Conservation (phyloP, 1,140 invertebrate species). For the Paramacrobiotus metropolitanus region DNA sequence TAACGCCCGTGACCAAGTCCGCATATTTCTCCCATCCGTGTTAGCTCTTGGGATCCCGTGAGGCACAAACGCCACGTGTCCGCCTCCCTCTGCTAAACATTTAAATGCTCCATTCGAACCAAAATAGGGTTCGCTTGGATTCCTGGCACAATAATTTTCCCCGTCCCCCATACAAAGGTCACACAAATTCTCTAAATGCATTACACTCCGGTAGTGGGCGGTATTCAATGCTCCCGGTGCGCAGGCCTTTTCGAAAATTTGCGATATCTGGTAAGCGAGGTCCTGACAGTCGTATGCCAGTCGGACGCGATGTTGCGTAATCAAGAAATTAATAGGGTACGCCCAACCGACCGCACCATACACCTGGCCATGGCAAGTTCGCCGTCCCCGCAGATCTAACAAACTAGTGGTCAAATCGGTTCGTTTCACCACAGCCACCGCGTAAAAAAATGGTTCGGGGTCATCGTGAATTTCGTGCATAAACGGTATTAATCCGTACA, state of each 20-base stretch:
- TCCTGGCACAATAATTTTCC: constrained; percentile 48
- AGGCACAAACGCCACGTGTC: constrained; percentile 79
- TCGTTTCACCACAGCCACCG: constrained; percentile 73
- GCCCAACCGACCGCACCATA: constrained; percentile 74
- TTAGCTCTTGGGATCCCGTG: constrained; percentile 76
- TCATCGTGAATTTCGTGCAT: constrained; percentile 70
- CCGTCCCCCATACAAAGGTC: constrained; percentile 73
- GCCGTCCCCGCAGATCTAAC: constrained; percentile 31
- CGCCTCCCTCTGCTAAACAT: constrained; percentile 78
- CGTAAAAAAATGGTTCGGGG: constrained; percentile 62
- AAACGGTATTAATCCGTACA: constrained; percentile 54
- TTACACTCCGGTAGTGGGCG: constrained; percentile 38
- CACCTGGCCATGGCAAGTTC: constrained; percentile 13
- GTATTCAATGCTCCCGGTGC: constrained; percentile 29
- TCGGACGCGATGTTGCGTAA: constrained; percentile 76
- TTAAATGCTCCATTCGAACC: constrained; percentile 68
- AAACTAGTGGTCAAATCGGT: constrained; percentile 60
- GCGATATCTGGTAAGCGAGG: constrained; percentile 13
- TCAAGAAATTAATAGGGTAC: constrained; percentile 68
- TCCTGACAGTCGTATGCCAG: constrained; percentile 14
- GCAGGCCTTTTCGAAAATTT: constrained; percentile 52
- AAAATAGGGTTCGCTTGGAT: constrained; percentile 65
- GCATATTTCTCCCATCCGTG: constrained; percentile 66
- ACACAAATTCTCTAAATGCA: constrained; percentile 71
- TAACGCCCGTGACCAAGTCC: constrained; percentile 66